These are phyloP conservation scores for Trypoxylon attenuatum DNA, from an alignment of 2,888 invertebrate species.

Conservation along the genomic window DNA sequence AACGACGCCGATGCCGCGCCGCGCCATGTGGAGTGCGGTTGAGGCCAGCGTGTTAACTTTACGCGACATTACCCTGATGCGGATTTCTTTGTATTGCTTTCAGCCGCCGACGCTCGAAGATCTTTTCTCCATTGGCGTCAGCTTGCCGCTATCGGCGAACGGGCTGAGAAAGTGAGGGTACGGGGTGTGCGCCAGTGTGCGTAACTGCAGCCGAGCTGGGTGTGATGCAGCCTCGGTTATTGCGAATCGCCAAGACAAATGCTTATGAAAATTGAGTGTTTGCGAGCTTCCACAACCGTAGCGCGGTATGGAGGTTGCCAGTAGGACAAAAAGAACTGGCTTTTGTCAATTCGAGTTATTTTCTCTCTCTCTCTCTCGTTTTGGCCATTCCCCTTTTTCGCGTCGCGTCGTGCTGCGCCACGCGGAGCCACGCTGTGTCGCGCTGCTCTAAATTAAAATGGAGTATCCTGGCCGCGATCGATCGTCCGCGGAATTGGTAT, in stretches of 20 bases:
- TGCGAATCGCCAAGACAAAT: neutral
- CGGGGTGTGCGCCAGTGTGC: neutral
- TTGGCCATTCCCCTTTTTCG: too few relatives aligned
- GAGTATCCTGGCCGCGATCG: too few relatives aligned
- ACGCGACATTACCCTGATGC: slow-evolving; percentile 66
- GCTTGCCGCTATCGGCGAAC: slow-evolving; percentile 29
- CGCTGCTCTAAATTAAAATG: too few relatives aligned
- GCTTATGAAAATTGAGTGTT: neutral
- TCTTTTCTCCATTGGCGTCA: slow-evolving; percentile 29
- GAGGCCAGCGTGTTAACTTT: slow-evolving; percentile 55
- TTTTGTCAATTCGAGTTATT: too few relatives aligned
- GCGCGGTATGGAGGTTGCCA: neutral
- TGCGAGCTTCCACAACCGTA: neutral
- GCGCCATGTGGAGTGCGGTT: too few relatives aligned
- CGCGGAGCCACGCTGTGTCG: too few relatives aligned
- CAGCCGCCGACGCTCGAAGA: slow-evolving; percentile 9
- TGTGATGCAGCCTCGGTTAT: neutral
- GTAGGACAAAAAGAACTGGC: too few relatives aligned
- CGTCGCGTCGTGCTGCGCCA: too few relatives aligned
- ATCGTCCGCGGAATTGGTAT: too few relatives aligned
- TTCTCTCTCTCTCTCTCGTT: too few relatives aligned
- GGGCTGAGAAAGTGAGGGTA: slow-evolving; percentile 2
- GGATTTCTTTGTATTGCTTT: slow-evolving; percentile 53
- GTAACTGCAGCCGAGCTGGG: neutral
- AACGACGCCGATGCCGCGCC: slow-evolving; percentile 2